Base-by-base conservation (phyloP, 2,888 invertebrate species). In the Acronicta alni region DNA sequence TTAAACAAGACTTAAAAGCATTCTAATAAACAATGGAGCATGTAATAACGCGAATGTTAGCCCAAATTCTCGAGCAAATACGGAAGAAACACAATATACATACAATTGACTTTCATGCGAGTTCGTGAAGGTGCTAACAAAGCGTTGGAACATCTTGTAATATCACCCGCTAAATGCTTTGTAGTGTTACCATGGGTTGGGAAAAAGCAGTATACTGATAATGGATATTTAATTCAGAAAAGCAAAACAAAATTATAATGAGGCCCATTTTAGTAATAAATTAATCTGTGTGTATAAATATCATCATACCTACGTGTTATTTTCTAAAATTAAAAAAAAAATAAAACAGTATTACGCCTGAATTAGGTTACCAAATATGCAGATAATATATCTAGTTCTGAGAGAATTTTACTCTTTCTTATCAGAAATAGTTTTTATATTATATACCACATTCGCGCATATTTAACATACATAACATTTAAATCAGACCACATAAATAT, bases 51-150 rank as follows among this genome's bases (percentile, higher is more conserved):
- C 57, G 44, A 69, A 66, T 60, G 53, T 54, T 52, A 66, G 48
- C 70, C 67, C 37, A 52, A 65, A 70, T 73, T 63, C 43, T 51
- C 65, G 52, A 23, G 55, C 61, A 75, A 72, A 80, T 71, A 76
- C 60, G 67, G 65, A 74, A 71, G 49, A 67, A 49, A 42, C 48
- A 51, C 16, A 69, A 41, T 48, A 66, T 14, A 57, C 52, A 54
- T 39, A 52, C 60, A 69, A 71, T 75, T 75, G 65, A 67, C 73
- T 78, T 78, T 77, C 78, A 57, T 77, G 70, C 66, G 67, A 71
- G 72, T 77, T 74, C 77, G 87, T 86, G 88, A 85, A 87, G 88
- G 89, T 89, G 92, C 85, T 90, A 91, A 90, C 84, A 83, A 85
- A 83, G 32, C 82, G 84, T 85, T 87, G 89, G 86, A 87, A 86